A percentile compares a stretch with the other conserved stretches of the same genome.
Evolutionary conservation across 2,797 vertebrate species (phyloP).

Genomic region (Tokudaia muenninki): DNA sequence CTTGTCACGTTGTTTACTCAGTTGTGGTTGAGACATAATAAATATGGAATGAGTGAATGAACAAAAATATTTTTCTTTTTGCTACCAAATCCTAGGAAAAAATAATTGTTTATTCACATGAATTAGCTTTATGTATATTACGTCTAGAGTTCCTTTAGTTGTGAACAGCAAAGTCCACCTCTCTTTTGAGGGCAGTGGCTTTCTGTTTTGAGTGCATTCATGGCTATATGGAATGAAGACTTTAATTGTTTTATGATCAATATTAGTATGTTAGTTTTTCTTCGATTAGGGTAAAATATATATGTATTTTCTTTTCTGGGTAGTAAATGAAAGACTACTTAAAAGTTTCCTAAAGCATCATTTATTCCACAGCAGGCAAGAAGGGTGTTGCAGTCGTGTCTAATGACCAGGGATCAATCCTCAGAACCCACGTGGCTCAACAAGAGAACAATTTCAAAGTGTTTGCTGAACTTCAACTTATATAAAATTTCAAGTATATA

Average conservation of each 20-base stretch:
- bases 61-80: slow-evolving; percentile 51
- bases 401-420: too few species aligned
- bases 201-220: slow-evolving; percentile 38
- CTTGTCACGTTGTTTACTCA: neutral
- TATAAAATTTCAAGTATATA: neutral
- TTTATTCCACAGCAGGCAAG: neutral
- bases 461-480: neutral
- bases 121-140: slow-evolving; percentile 33
- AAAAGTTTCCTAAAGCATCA: neutral
- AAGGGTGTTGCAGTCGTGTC: too few species aligned
- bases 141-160: neutral
- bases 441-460: neutral
- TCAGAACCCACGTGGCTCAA: neutral
- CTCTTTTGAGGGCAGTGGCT: slow-evolving; percentile 53
- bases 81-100: neutral
- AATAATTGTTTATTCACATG: neutral
- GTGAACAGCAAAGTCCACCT: neutral
- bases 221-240: neutral
- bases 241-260: slow-evolving; percentile 4
- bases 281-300: neutral
- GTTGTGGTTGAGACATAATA: slow-evolving; percentile 7
- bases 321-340: slow-evolving; percentile 11
- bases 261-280: slow-evolving; percentile 1
- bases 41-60: slow-evolving; percentile 5
- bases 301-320: neutral